A percentile compares a stretch with the other conserved stretches of the same genome.
Evolutionary conservation across 2,797 vertebrate genomes (phyloP).

Genomic region (Poeciliopsis gracilis): DNA sequence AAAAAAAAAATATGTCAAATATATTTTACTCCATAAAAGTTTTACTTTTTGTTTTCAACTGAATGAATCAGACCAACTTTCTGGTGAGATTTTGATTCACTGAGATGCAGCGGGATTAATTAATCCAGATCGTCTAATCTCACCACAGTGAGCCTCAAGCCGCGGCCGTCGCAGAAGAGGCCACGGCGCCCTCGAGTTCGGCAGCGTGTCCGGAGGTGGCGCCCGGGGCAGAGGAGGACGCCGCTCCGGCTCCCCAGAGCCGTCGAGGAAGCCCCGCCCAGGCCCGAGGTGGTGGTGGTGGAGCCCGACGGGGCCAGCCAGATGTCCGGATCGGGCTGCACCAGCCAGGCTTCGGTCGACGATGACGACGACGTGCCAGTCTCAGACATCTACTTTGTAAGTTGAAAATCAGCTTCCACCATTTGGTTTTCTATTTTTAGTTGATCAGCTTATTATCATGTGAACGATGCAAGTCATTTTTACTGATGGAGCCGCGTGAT

Average conservation of each 20-base stretch:
- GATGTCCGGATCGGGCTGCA: conserved; percentile 90
- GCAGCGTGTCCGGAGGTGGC: conserved; percentile 62
- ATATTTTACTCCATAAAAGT: neutral
- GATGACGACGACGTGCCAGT: conserved; percentile 90
- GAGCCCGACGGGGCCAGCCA: conserved; percentile 88
- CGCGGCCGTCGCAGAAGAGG: conserved; percentile 31
- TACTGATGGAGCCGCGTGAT: conserved; percentile 41
- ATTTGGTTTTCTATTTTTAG: conserved; percentile 2
- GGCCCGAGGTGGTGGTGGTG: conserved; percentile 70
- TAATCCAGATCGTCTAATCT: neutral
- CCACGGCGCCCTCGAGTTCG: conserved; percentile 66
- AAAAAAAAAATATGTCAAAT: neutral
- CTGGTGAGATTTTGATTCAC: neutral
- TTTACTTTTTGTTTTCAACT: neutral
- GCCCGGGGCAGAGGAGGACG: too few relatives aligned
- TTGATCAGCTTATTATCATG: conserved; percentile 20
- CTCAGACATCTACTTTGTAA: conserved; percentile 98
- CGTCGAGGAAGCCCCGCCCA: conserved; percentile 40
- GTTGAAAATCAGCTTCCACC: conserved; percentile 42
- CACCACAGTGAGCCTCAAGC: conserved; percentile 69
- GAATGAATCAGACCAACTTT: neutral
- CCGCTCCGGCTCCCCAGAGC: conserved; percentile 50
- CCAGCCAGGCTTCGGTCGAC: conserved; percentile 93
- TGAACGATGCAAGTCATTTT: conserved; percentile 12
- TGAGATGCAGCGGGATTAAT: neutral